Base-by-base conservation (phyloP, 53 echinoderm and acorn worm species). In the Paracentrotus lividus region DNA sequence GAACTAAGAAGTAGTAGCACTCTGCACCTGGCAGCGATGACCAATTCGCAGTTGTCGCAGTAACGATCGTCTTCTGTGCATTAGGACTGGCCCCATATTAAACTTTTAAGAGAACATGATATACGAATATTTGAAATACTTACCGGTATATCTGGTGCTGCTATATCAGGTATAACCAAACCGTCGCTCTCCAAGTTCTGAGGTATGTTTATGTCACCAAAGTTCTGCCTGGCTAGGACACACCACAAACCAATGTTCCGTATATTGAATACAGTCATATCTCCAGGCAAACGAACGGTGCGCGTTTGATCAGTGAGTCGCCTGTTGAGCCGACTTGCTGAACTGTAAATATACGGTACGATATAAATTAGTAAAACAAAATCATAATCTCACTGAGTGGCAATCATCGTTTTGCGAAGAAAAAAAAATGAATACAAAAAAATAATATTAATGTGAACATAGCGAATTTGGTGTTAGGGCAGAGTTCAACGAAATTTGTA, bases 191-290 rank as follows among this genome's bases (percentile, higher is more conserved):
- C 8, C 51, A 91, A 49, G 36, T 31, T 24, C 0, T 29, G 26
- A 2, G 81, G 42, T 16, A 95, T 91, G 18, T 13, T 18, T 0
- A 96, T 77, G 92, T 94, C 91, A 36, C 98, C 98, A 92, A 98
- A 98, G 44, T 97, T 67, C 72, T 96, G 96, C 3, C 51, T 26
- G 4, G 97, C 98, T 23, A 0, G 5, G 16, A 91, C 96, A 90
- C 98, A 98, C 98, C 98, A 98, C 42, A 98, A 77, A 7, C 97
- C 96, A 9, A 98, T 77, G 85, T 86, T 95, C 6, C 76, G 84
- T 49, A 94, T 92, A 84, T 94, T 88, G 29, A 88, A 88, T 9
- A 96, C 94, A 24, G 96, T 95, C 38, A 24, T 57, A 3, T 64
- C 88, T 4, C 86, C 94, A 18, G 91, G 94, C 33, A 98, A 85